Percentiles rank a stretch among this genome's conserved stretches.
Evolutionary conservation across 2,888 invertebrate species (phyloP).

Genomic region (Vannuccia rotundouncinata): DNA sequence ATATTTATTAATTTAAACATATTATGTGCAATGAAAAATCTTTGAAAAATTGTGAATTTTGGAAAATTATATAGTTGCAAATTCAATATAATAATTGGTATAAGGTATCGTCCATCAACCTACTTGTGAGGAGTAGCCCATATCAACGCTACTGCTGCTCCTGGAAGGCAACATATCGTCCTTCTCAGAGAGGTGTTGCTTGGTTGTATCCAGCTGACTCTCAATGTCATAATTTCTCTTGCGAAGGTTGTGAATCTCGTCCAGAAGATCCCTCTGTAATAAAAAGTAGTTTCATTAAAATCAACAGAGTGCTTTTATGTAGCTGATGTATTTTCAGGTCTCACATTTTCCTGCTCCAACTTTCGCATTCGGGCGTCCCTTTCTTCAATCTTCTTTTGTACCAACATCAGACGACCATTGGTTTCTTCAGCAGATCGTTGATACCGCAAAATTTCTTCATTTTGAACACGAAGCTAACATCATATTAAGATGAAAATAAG

Average conservation of each 20-base stretch:
- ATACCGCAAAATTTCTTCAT: conserved; percentile 35
- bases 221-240: conserved; percentile 39
- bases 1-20: no score
- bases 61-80: no score
- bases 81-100: no score
- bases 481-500: no score
- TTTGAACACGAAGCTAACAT: conserved; percentile 31
- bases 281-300: no score
- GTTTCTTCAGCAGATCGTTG: conserved; percentile 34
- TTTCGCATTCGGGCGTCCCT: conserved; percentile 38
- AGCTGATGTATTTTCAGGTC: no score
- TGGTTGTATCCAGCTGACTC: conserved; percentile 35
- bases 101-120: no score
- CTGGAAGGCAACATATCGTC: conserved; percentile 31
- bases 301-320: no score
- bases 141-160: conserved; percentile 37
- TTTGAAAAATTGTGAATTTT: no score
- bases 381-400: conserved; percentile 39
- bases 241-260: conserved; percentile 39
- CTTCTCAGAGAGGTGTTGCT: conserved; percentile 34
- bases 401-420: conserved; percentile 25
- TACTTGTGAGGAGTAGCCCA: conserved; percentile 32
- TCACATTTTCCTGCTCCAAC: conserved; percentile 40
- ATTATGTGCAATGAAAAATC: no score
- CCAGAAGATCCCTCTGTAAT: conserved; percentile 36